Conservation (phyloP, 2,888 invertebrate genomes). For the Abrostola tripartita region DNA sequence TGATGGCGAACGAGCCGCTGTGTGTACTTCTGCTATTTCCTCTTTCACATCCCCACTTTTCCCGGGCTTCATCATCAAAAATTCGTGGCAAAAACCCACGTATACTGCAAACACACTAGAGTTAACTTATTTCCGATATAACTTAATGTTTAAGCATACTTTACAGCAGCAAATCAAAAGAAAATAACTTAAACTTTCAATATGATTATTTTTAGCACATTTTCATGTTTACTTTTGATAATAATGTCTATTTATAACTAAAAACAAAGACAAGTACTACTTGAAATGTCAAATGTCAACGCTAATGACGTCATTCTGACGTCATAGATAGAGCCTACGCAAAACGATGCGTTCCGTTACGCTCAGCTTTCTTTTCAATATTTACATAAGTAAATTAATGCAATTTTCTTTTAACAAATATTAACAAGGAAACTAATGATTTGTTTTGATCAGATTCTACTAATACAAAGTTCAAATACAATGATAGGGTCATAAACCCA, state of each 20-base stretch:
- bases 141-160: constrained; percentile 12
- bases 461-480: too few relatives aligned
- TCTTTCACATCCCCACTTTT: constrained; percentile 77
- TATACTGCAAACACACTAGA: constrained; percentile 38
- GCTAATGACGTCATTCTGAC: constrained; percentile 79
- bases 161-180: constrained; percentile 30
- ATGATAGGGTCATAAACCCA: too few relatives aligned
- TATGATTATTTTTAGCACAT: constrained; percentile 26
- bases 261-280: constrained; percentile 58
- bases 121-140: constrained; percentile 25
- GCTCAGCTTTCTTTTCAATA: constrained; percentile 8
- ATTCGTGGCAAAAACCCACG: constrained; percentile 53
- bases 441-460: too few relatives aligned
- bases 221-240: constrained; percentile 35
- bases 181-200: constrained; percentile 30
- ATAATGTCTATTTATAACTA: constrained; percentile 44
- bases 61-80: constrained; percentile 78
- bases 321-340: constrained; percentile 63
- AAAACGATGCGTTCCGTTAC: constrained; percentile 52
- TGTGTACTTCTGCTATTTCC: constrained; percentile 83
- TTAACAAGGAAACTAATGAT: too few relatives aligned
- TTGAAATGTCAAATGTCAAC: constrained; percentile 71
- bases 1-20: constrained; percentile 79
- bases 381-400: not conserved
- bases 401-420: too few relatives aligned